phyloP scores from a whole-genome alignment of 2,888 invertebrate genomes.

The Ectemnius continuus region DNA sequence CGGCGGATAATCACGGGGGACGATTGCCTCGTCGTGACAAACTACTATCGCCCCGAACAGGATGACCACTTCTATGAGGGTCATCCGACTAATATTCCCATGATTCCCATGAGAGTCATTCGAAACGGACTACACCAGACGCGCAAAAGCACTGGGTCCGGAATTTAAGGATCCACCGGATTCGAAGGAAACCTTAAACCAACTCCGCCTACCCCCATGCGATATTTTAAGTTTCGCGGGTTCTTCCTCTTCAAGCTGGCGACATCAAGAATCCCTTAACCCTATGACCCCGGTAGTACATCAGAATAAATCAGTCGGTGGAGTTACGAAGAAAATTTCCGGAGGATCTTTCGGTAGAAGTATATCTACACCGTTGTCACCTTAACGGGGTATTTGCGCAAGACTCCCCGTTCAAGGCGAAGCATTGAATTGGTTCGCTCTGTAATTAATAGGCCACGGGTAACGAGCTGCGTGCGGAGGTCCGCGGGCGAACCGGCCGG shows the following conservation, averaged over 20 bases:
- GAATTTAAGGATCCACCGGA: conserved; percentile 54
- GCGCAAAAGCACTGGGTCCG: conserved; percentile 42
- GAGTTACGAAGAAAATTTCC: conserved; percentile 53
- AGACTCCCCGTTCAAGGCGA: neutral
- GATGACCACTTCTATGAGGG: neutral
- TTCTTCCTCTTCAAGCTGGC: conserved; percentile 38
- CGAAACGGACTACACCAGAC: conserved; percentile 19
- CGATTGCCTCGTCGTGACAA: conserved; percentile 17
- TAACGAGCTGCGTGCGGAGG: conserved; percentile 53
- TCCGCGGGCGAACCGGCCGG: conserved; percentile 32
- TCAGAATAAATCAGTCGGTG: conserved; percentile 50
- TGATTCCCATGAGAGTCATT: conserved; percentile 35
- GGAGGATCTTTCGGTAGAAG: conserved; percentile 17
- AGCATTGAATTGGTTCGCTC: conserved; percentile 8
- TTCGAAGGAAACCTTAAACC: conserved; percentile 56
- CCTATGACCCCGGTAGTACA: conserved; percentile 44
- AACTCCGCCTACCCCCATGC: conserved; percentile 52
- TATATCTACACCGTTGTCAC: conserved; percentile 13
- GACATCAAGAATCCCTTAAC: conserved; percentile 56
- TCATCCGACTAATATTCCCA: neutral
- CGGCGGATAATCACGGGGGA: conserved; percentile 29
- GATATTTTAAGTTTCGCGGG: conserved; percentile 58
- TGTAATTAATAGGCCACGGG: conserved; percentile 57
- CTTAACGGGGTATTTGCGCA: conserved; percentile 14
- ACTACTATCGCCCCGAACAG: neutral